phyloP scores from a whole-genome alignment of 2,797 vertebrate genomes.

The Hylomyscus alleni region DNA sequence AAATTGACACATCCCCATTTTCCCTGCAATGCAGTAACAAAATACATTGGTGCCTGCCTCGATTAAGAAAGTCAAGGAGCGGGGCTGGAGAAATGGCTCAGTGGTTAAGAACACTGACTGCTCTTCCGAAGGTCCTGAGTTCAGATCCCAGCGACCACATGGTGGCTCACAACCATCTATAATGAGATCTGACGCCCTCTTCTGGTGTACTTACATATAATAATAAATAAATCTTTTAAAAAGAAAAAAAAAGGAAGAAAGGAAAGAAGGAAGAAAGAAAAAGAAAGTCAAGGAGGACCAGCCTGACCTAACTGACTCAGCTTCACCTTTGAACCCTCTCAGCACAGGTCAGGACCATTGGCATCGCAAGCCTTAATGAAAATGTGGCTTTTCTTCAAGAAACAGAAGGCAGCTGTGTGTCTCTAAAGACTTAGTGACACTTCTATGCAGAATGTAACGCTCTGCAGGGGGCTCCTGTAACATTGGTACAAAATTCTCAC shows the following conservation, averaged over 20 bases:
- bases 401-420: background rate
- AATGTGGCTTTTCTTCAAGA: background rate
- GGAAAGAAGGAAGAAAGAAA: too few species aligned
- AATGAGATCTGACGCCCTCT: too few species aligned
- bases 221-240: too few species aligned
- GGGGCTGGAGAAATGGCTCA: too few species aligned
- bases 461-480: background rate
- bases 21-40: background rate
- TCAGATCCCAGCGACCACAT: too few species aligned
- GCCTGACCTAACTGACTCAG: too few species aligned
- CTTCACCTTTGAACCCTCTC: background rate
- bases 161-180: too few species aligned
- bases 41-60: background rate
- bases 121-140: too few species aligned
- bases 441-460: background rate
- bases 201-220: too few species aligned
- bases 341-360: background rate
- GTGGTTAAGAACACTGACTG: too few species aligned
- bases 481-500: background rate
- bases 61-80: background rate
- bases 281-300: background rate
- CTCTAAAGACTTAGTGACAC: background rate
- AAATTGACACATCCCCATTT: background rate
- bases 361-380: background rate
- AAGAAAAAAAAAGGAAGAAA: too few species aligned